Conservation (phyloP, 2,797 vertebrate genomes). For the Cryptoblepharus egeriae region DNA sequence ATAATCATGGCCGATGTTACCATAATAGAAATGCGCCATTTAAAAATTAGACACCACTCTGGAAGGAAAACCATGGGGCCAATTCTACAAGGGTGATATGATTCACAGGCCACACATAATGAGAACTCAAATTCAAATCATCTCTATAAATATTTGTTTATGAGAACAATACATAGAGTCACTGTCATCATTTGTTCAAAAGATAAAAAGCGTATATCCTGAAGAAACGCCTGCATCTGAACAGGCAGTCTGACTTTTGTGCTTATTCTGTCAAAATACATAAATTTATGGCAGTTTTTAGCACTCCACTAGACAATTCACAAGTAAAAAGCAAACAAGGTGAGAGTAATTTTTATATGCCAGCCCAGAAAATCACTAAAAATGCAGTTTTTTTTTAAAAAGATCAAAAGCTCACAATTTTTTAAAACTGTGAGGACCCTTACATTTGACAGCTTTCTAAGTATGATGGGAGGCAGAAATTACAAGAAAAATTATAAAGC, state of each 20-base stretch:
- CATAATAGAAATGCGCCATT: not conserved
- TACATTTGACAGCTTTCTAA: too few relatives aligned
- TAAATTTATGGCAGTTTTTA: not conserved
- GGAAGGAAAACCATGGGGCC: not conserved
- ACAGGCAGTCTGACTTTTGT: constrained; percentile 4
- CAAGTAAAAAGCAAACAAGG: not conserved
- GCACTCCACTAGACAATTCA: not conserved
- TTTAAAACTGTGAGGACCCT: not conserved
- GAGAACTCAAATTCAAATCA: not conserved
- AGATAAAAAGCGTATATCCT: not conserved
- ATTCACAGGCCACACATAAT: not conserved
- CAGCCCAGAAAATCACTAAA: constrained; percentile 2
- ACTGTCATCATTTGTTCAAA: not conserved
- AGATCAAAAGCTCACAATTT: fast-evolving
- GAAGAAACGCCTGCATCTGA: not conserved
- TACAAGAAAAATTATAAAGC: too few relatives aligned
- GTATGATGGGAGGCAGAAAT: too few relatives aligned
- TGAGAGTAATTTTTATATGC: not conserved
- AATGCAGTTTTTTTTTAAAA: not conserved
- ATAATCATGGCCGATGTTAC: not conserved
- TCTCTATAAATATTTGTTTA: not conserved
- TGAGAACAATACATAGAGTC: not conserved
- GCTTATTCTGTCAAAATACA: not conserved
- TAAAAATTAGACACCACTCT: not conserved
- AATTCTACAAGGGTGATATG: not conserved